phyloP scores from a whole-genome alignment of 1,140 invertebrate genomes.

The Helicoverpa zea region DNA sequence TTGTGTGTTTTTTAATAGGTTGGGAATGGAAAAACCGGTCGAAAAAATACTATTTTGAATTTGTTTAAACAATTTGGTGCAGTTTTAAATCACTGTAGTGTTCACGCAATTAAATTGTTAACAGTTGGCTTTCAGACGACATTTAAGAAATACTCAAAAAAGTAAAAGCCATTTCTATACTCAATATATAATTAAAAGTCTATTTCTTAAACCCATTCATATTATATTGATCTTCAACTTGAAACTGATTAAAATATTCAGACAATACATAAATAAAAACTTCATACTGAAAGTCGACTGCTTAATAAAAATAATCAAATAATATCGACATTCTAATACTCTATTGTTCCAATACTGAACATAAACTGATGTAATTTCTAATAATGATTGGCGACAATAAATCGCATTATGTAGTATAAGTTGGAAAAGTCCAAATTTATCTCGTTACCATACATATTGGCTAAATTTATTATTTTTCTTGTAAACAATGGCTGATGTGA shows the following conservation, averaged over 20 bases:
- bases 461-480: slow-evolving; percentile 23
- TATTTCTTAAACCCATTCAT: too few species aligned
- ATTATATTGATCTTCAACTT: too few species aligned
- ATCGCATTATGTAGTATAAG: slow-evolving; percentile 48
- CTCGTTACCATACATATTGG: slow-evolving; percentile 66
- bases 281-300: neutral
- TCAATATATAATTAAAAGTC: too few species aligned
- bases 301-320: neutral
- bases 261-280: too few species aligned
- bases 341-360: slow-evolving; percentile 31
- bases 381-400: slow-evolving; percentile 65
- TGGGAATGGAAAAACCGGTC: too few species aligned
- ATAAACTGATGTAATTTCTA: slow-evolving; percentile 25
- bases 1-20: too few species aligned
- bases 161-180: too few species aligned
- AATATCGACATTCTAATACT: slow-evolving; percentile 42
- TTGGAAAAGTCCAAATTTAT: slow-evolving; percentile 47
- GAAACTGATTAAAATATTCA: too few species aligned
- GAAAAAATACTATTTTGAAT: neutral
- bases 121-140: neutral
- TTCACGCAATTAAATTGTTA: slow-evolving; percentile 2
- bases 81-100: slow-evolving; percentile 15
- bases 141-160: too few species aligned
- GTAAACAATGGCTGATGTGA: slow-evolving; percentile 15
- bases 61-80: slow-evolving; percentile 17